Evolutionary conservation across 1,140 invertebrate species (phyloP).

Genomic region (Teleogryllus occipitalis): DNA sequence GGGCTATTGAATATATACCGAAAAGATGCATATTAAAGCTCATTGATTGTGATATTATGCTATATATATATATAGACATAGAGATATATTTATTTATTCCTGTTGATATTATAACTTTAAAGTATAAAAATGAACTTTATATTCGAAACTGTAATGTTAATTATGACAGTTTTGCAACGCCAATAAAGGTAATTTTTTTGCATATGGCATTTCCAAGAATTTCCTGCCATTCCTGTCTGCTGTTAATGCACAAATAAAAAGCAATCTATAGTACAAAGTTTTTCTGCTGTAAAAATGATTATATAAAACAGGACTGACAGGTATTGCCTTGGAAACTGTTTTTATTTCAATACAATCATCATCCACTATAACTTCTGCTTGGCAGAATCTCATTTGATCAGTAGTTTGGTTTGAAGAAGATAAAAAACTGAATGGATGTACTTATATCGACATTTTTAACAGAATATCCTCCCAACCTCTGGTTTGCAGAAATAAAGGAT

Average conservation of each 20-base stretch:
- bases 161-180: conserved; percentile 13
- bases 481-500: too few species aligned
- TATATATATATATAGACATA: background rate
- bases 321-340: conserved; percentile 22
- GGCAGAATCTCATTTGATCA: too few species aligned
- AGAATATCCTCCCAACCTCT: too few species aligned
- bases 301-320: conserved; percentile 18
- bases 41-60: background rate
- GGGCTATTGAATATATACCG: background rate
- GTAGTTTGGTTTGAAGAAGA: too few species aligned
- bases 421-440: too few species aligned
- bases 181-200: conserved; percentile 18
- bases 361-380: too few species aligned
- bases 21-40: background rate
- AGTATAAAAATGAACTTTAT: background rate
- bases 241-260: background rate
- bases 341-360: conserved; percentile 18
- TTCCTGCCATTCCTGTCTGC: conserved; percentile 17
- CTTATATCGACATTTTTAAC: too few species aligned
- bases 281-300: background rate
- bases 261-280: background rate
- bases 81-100: background rate
- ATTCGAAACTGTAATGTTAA: conserved; percentile 9
- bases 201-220: conserved; percentile 16
- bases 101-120: background rate